Base-by-base conservation (phyloP, 2,888 invertebrate species). In the Lacanobia wlatinum region DNA sequence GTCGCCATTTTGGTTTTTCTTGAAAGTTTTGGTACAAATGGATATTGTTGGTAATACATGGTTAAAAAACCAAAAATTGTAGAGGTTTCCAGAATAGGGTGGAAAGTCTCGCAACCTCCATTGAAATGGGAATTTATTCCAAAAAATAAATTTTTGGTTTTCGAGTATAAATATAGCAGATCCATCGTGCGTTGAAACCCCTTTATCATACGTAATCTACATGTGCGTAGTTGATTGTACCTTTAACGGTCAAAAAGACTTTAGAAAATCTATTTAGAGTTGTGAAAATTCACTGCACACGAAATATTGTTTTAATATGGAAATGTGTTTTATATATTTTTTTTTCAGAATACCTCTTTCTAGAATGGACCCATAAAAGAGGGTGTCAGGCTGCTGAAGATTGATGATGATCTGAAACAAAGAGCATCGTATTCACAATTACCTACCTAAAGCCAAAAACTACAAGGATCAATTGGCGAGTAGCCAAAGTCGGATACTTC, bases 361-460 rank as follows among this genome's bases (percentile, higher is more conserved):
- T 14, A 43, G n/a, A 28, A 43, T n/a, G 40, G 28, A 16, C 10
- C 16, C 43, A 28, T 59, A n/a, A 43, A 66, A 43, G 59, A 18
- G n/a, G n/a, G 43, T 59, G 59, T 10, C 28, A 10, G 16, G 2
- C 65, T 59, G 59, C 40, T 21, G 61, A 21, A 61, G 61, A 21
- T 59, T 59, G 21, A 59, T 21, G 21, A 21, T 58, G 14, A 21
- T 59, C 21, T 40, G 21, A 21, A 58, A 38, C 38, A n/a, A 40
- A 40, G 21, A 58, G 6, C 34, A n/a, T 12, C n/a, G n/a, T 38
- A 38, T 58, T 58, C 34, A 56, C 5, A 5, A 21, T 12, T 52
- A 21, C 21, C 12, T 21, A 21, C 10, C 10, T 12, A 21, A 52
- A 58, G 12, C 12, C 12, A 12, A 58, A 28, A 38, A 38, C 38